Conservation (phyloP, 35 echinoderm and acorn worm genomes). For the Nesometra sesokonis region DNA sequence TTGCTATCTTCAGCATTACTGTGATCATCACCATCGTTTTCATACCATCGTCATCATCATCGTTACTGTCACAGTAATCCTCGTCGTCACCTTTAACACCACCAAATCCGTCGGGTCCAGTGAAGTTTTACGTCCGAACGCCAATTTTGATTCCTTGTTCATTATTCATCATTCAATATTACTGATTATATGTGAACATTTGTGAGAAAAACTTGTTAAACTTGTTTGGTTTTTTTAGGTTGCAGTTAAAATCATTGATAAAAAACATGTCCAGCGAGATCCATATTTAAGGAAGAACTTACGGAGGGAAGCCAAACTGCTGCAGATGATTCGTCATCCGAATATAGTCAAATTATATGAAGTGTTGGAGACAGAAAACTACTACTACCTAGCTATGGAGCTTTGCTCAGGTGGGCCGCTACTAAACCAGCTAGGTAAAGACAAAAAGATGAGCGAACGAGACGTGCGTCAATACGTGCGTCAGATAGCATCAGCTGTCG, state of each 20-base stretch:
- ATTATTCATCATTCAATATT: too few relatives aligned
- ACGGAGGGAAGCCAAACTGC: constrained; percentile 62
- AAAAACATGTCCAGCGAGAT: constrained; percentile 45
- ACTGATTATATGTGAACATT: too few relatives aligned
- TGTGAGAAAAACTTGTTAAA: too few relatives aligned
- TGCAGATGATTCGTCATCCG: constrained; percentile 67
- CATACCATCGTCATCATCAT: too few relatives aligned
- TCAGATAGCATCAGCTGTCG: constrained; percentile 79
- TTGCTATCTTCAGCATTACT: too few relatives aligned
- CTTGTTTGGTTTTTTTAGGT: constrained; percentile 59
- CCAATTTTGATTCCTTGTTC: too few relatives aligned
- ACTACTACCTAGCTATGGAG: constrained; percentile 79
- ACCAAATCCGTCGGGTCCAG: too few relatives aligned
- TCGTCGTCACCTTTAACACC: too few relatives aligned
- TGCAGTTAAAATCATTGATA: constrained; percentile 91
- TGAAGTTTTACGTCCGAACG: too few relatives aligned
- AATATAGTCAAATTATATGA: constrained; percentile 74
- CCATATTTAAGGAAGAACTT: constrained; percentile 71
- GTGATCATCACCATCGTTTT: neutral
- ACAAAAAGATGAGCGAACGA: constrained; percentile 41
- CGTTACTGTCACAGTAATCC: too few relatives aligned
- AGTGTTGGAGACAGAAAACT: constrained; percentile 93
- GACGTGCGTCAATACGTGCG: constrained; percentile 48
- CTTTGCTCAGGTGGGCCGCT: constrained; percentile 79
- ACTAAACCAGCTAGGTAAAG: constrained; percentile 24